These are phyloP conservation scores for Rhopalosiphum padi DNA, from an alignment of 1,140 invertebrate species.

Conservation along the genomic window DNA sequence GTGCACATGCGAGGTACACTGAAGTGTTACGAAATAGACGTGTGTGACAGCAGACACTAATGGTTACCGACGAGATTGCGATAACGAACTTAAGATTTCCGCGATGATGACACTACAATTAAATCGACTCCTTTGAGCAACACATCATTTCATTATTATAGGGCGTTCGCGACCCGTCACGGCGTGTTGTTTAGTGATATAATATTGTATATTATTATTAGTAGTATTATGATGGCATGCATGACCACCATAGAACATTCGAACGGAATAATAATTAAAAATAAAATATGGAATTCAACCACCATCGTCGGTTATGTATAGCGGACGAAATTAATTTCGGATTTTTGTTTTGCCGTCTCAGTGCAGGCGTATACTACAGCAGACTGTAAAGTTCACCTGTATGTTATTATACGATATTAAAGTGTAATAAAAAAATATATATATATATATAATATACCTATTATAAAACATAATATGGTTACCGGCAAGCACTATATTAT, in stretches of 20 bases:
- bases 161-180: background rate
- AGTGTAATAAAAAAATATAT: background rate
- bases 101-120: background rate
- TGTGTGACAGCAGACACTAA: background rate
- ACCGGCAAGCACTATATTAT: background rate
- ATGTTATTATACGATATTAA: background rate
- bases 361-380: no score
- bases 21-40: background rate
- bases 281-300: no score
- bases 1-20: background rate
- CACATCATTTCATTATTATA: background rate
- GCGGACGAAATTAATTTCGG: no score
- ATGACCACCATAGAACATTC: background rate
- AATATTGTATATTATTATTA: background rate
- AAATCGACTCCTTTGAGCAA: background rate
- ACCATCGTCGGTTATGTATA: no score
- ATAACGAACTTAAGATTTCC: constrained; percentile 27
- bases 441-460: background rate
- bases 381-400: no score
- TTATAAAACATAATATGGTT: background rate
- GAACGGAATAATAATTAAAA: background rate
- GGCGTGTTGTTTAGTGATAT: background rate
- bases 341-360: no score
- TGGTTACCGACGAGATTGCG: constrained; percentile 7
- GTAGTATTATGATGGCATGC: background rate